Percentiles rank a stretch among this genome's conserved stretches.
phyloP scores from a whole-genome alignment of 2,888 invertebrate species.

The Eubasilissa splendida region DNA sequence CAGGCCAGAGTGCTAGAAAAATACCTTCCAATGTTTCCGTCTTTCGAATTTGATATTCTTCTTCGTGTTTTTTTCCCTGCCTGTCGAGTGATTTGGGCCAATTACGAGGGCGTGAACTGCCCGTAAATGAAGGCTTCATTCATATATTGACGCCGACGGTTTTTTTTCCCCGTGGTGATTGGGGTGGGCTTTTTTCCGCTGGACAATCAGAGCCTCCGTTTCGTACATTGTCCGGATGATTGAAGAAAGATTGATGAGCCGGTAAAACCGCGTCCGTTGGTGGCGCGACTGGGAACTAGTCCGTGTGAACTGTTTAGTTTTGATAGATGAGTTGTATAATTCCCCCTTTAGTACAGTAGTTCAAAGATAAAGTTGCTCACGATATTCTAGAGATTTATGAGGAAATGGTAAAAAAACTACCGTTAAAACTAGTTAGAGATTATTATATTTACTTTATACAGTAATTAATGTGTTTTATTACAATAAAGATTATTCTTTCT shows the following conservation, averaged over 20 bases:
- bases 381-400: too few species aligned
- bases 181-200: not conserved
- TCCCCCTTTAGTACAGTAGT: too few species aligned
- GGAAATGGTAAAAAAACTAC: too few species aligned
- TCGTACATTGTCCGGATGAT: not conserved
- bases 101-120: not conserved
- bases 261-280: not conserved
- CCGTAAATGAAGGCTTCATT: constrained; percentile 6
- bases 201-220: constrained; percentile 7
- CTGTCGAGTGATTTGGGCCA: not conserved
- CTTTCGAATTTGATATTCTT: constrained; percentile 10
- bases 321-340: too few species aligned
- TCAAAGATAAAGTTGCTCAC: too few species aligned
- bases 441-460: too few species aligned
- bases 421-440: too few species aligned
- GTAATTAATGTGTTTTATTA: too few species aligned
- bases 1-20: not conserved
- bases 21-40: not conserved
- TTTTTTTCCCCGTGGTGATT: not conserved
- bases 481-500: too few species aligned
- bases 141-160: constrained; percentile 2
- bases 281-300: too few species aligned
- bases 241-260: constrained; percentile 17
- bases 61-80: not conserved
- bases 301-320: too few species aligned